Percentiles rank a stretch among this genome's conserved stretches.
These are phyloP conservation scores for Rhopalosiphum nymphaeae DNA, from an alignment of 2,888 invertebrate genomes.

Conservation along the genomic window DNA sequence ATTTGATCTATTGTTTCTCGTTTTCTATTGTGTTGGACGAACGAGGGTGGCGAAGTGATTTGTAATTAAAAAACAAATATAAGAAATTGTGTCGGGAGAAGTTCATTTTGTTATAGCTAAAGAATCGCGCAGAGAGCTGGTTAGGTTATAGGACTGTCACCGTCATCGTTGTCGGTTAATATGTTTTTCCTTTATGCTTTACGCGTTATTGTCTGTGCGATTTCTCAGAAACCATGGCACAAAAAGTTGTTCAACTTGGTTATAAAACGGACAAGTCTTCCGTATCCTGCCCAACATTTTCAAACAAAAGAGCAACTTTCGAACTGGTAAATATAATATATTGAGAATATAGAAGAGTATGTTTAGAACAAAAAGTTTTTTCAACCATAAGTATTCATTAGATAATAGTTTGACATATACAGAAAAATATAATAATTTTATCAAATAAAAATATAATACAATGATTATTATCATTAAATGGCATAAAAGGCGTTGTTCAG, in stretches of 20 bases:
- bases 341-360: conserved; percentile 30
- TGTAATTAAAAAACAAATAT: conserved; percentile 41
- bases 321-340: conserved; percentile 47
- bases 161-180: conserved; percentile 14
- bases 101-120: background rate
- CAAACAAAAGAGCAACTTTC: conserved; percentile 48
- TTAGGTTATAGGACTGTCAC: background rate
- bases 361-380: conserved; percentile 28
- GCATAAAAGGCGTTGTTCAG: background rate
- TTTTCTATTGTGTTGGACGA: background rate
- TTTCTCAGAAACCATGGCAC: conserved; percentile 41
- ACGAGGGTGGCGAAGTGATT: conserved; percentile 12
- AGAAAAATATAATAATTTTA: conserved; percentile 4
- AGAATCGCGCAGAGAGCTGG: background rate
- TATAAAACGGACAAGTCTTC: conserved; percentile 40
- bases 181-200: conserved; percentile 37
- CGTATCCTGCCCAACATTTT: background rate
- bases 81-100: conserved; percentile 22
- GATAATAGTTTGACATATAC: conserved; percentile 47
- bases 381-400: conserved; percentile 45
- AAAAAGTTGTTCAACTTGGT: conserved; percentile 46
- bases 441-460: background rate
- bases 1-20: conserved; percentile 33
- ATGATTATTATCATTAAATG: background rate
- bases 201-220: conserved; percentile 40